Base-by-base conservation (phyloP, 2,888 invertebrate genomes). In the Oscheius sp. region DNA sequence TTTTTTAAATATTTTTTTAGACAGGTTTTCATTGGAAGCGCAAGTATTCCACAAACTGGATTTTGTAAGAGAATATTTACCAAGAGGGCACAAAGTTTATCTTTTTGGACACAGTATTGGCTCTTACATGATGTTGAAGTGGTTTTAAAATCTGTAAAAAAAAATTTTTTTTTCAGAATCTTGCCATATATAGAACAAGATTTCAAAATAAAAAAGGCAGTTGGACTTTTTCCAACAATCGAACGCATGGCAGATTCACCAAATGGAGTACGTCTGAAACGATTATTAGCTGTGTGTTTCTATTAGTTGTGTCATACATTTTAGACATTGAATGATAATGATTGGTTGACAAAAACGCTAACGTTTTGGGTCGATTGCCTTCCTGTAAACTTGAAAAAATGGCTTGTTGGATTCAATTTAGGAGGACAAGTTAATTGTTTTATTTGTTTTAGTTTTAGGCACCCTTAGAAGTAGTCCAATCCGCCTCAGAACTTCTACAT, bases 81-180 rank as follows among this genome's bases (percentile, higher is more conserved):
- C 79, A 41, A 68, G 67, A 62, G 76, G 73, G 12, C 67, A 71
- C 6, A 45, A 67, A 26, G 65, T 82, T 17, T 74, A 75, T 36
- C 50, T 83, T 17, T 66, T 83, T 24, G 83, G 83, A 0, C 83
- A 83, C 62, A 81, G 81, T 57, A 83, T 83, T 67, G 83, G 81
- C 1, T 73, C 77, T 2, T 81, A 78, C 61, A 81, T 81, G 77
- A 76, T 77, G 77, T 67, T 80, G 2, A 70, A 56, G 71, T 72
- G 33, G 47, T 28, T 50, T 28, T 63, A 1, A 17, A 14, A 32
- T 54, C 17, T 54, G 20, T 54, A 9, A 12, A 22, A 32, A 24
- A 17, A 14, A 26, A 30, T 32, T n/a, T n/a, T 20, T 9, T 32
- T 30, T 67, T 5, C 50, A 75, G 78, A 44, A 71, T 79, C 6